Conservation (phyloP, 1,140 invertebrate genomes). For the Scaptomyza hsui region DNA sequence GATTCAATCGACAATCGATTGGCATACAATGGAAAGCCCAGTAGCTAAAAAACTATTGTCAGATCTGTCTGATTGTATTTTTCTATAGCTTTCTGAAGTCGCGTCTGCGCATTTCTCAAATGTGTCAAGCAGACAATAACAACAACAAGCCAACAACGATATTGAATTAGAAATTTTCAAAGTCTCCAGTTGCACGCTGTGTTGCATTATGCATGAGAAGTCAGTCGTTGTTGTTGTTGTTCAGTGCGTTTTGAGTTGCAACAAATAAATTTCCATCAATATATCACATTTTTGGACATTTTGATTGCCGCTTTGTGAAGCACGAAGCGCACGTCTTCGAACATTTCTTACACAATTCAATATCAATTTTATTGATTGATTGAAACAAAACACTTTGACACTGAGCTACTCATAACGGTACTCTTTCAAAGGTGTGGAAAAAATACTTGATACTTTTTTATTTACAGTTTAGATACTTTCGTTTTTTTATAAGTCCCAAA, state of each 20-base stretch:
- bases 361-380: slow-evolving; percentile 58
- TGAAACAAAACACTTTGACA: slow-evolving; percentile 58
- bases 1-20: slow-evolving; percentile 56
- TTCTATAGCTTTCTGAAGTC: slow-evolving; percentile 7
- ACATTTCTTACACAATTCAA: slow-evolving; percentile 70
- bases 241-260: no score
- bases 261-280: slow-evolving; percentile 67
- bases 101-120: slow-evolving; percentile 31
- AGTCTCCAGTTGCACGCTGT: slow-evolving; percentile 58
- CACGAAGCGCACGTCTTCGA: slow-evolving; percentile 11
- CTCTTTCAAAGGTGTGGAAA: not conserved
- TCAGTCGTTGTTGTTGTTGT: no score
- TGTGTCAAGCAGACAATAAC: slow-evolving; percentile 40
- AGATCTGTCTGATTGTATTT: not conserved
- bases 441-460: slow-evolving; percentile 3
- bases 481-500: slow-evolving; percentile 61
- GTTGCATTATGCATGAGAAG: slow-evolving; percentile 70
- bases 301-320: slow-evolving; percentile 35
- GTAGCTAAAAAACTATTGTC: slow-evolving; percentile 42
- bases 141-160: slow-evolving; percentile 5
- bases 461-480: slow-evolving; percentile 53
- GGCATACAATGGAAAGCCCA: slow-evolving; percentile 52
- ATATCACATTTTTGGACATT: slow-evolving; percentile 63
- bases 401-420: slow-evolving; percentile 40
- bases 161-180: slow-evolving; percentile 63